Evolutionary conservation across 2,888 invertebrate species (phyloP), one percentile per base, ranked within the genome.

Genomic region (Metacarcinus magister): DNA sequence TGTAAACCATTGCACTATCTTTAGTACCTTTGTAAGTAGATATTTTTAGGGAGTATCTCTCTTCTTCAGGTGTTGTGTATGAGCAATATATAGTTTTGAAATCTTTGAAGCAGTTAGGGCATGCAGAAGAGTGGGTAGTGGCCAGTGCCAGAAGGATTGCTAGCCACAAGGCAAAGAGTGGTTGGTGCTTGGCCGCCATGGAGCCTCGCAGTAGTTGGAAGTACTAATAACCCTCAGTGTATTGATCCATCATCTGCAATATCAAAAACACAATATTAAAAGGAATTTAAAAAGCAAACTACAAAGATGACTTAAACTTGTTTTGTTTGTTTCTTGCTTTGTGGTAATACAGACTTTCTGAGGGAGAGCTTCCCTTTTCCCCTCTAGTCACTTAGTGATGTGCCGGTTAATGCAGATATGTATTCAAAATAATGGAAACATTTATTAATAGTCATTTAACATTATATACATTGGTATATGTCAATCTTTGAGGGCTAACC

Each of bases 21-120:
- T 92, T 28, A 13, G 23, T 19, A 43, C 44, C 54, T 5, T 75
- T 92, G 46, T 75, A 54, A n/a, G 89, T 54, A 28, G 5, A 43
- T 46, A 93, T 2, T n/a, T 87, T 16, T 10, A 93, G n/a, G 4
- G 4, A 32, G 48, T 90, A 67, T 23, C 23, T 89, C n/a, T 94
- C 10, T 5, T 89, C 75, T 16, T 91, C 32, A 39, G 44, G 16
- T 43, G 44, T 23, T 16, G 8, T 23, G 5, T 46, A 75, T 32
- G 91, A 94, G 8, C 87, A 87, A 87, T 19, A 87, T 10, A 3
- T 8, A 32, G 32, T 87, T 0, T 87, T 0, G 16, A 87, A 87
- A 87, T 39, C 16, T 87, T 87, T 87, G 39, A 2, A 87, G 87
- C 87, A 87, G 87, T 39, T 87, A 32, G 39, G 87, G 87, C 87